Evolutionary conservation across 2,888 invertebrate species (phyloP).

Genomic region (Caenorhabditis macrosperma): DNA sequence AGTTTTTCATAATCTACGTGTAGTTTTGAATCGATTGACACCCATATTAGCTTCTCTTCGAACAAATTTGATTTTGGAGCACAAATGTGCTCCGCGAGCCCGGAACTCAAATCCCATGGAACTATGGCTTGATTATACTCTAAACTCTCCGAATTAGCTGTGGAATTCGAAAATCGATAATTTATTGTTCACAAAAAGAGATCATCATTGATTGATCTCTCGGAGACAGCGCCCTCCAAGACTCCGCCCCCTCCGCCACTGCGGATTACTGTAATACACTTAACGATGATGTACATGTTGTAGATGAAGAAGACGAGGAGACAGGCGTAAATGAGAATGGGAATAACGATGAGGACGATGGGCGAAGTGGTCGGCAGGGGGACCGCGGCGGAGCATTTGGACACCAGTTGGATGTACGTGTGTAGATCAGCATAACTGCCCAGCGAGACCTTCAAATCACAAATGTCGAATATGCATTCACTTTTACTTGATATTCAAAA

Average conservation of each 20-base stretch:
- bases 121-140: background rate
- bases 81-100: background rate
- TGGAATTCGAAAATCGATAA: background rate
- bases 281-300: constrained; percentile 53
- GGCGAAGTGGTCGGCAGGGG: constrained; percentile 41
- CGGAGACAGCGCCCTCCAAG: constrained; percentile 11
- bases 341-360: constrained; percentile 51
- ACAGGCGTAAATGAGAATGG: constrained; percentile 50
- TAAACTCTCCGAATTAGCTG: background rate
- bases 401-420: constrained; percentile 58
- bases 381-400: constrained; percentile 27
- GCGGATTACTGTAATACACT: constrained; percentile 50
- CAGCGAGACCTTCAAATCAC: constrained; percentile 58
- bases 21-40: background rate
- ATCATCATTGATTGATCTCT: constrained; percentile 46
- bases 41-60: background rate
- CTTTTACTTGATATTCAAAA: too few relatives aligned
- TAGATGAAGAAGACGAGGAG: constrained; percentile 52
- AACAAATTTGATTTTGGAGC: background rate
- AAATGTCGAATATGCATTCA: too few relatives aligned
- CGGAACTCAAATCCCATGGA: background rate
- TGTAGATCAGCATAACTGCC: constrained; percentile 59
- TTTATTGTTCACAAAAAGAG: constrained; percentile 30
- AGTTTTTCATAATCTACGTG: background rate
- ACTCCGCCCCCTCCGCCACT: constrained; percentile 26